Evolutionary conservation across 92 coral and sea anemone genomes (phyloP).

Genomic region (Porites lobata): DNA sequence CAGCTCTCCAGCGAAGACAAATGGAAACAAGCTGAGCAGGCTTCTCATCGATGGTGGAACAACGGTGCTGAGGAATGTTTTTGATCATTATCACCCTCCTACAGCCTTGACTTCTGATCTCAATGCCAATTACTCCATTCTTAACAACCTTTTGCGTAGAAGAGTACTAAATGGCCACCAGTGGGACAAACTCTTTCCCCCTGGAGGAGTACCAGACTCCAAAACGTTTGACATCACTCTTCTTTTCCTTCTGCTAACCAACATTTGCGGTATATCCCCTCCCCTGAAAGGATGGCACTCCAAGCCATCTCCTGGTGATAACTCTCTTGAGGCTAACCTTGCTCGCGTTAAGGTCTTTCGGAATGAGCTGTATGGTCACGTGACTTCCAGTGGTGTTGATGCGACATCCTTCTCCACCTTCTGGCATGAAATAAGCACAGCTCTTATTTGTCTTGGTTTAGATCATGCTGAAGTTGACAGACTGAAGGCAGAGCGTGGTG

Average conservation of each 20-base stretch:
- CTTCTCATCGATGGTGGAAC: constrained; percentile 42
- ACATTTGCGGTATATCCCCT: constrained; percentile 58
- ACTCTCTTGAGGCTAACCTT: constrained; percentile 57
- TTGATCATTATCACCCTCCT: background rate
- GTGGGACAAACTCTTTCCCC: constrained; percentile 68
- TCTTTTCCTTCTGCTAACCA: constrained; percentile 60
- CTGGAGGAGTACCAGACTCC: constrained; percentile 55
- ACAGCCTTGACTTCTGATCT: background rate
- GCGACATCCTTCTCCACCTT: constrained; percentile 24
- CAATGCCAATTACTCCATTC: background rate
- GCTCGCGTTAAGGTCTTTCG: constrained; percentile 64
- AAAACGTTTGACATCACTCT: constrained; percentile 65
- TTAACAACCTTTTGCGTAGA: background rate
- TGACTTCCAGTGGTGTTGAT: constrained; percentile 24
- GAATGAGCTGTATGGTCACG: constrained; percentile 57
- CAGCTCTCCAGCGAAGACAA: constrained; percentile 19
- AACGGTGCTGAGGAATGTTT: background rate
- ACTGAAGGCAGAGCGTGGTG: constrained; percentile 7
- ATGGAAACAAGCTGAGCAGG: constrained; percentile 36
- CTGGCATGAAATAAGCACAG: constrained; percentile 69
- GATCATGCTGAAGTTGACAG: constrained; percentile 54
- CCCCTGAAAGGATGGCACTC: constrained; percentile 45
- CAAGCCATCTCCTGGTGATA: constrained; percentile 51
- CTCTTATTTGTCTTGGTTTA: constrained; percentile 60
- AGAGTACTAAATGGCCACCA: constrained; percentile 51